These are phyloP conservation scores for Florisuga fusca DNA, from an alignment of 2,797 vertebrate genomes.

Conservation along the genomic window DNA sequence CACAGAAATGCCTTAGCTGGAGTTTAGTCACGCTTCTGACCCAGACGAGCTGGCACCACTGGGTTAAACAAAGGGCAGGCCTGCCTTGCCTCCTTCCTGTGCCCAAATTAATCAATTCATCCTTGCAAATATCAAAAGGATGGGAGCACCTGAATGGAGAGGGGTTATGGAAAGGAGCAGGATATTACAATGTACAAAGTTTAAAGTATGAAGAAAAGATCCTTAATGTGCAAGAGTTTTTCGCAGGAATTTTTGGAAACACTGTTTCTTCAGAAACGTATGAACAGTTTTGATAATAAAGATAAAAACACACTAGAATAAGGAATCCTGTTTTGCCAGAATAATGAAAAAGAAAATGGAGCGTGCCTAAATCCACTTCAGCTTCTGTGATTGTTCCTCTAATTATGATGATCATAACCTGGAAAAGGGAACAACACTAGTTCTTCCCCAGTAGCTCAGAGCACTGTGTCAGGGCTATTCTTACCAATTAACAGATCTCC, in stretches of 20 bases:
- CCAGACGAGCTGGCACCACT: slow-evolving; percentile 73
- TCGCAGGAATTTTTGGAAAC: neutral
- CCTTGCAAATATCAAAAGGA: slow-evolving; percentile 54
- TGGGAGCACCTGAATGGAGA: slow-evolving; percentile 3
- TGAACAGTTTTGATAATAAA: slow-evolving; percentile 23
- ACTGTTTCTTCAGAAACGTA: neutral
- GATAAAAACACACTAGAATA: neutral
- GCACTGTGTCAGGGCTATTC: neutral
- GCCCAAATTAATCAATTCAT: slow-evolving; percentile 63
- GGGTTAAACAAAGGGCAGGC: slow-evolving; percentile 71
- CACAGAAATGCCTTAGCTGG: slow-evolving; percentile 63
- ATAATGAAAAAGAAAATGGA: slow-evolving; percentile 7
- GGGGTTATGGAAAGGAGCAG: neutral
- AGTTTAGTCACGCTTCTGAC: slow-evolving; percentile 68
- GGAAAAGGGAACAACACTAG: neutral
- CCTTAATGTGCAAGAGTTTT: neutral
- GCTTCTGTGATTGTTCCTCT: neutral
- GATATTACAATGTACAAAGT: neutral
- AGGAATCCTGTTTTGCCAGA: slow-evolving; percentile 4
- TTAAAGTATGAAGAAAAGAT: neutral
- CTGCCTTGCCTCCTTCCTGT: slow-evolving; percentile 58
- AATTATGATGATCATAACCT: neutral
- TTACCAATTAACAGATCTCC: slow-evolving; percentile 20
- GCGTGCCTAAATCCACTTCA: neutral
- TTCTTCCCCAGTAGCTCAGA: neutral